Evolutionary conservation across 2,113 vertebrate species (phyloP).

Genomic region (Nannobrachium achirus): DNA sequence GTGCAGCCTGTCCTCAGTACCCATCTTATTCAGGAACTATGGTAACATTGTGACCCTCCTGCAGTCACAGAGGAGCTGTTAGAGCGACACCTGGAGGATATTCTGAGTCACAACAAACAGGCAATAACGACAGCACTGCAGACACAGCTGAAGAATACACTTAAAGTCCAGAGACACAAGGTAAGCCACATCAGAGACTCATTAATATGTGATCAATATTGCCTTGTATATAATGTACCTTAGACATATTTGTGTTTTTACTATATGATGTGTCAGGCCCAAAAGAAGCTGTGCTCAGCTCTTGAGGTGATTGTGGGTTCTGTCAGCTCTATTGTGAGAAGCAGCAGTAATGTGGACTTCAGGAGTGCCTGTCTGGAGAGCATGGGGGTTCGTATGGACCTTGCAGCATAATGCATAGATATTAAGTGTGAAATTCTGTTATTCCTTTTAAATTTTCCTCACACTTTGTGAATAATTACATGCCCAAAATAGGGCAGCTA

Average conservation of each 20-base stretch:
- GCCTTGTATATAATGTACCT: neutral
- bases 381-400: constrained; percentile 72
- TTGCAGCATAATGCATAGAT: too few species aligned
- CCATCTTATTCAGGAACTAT: neutral
- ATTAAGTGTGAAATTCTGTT: too few species aligned
- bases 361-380: constrained; percentile 70
- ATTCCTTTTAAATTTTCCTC: too few species aligned
- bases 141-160: constrained; percentile 59
- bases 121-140: constrained; percentile 61
- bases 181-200: constrained; percentile 38
- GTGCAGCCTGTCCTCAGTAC: neutral
- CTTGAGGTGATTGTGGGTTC: constrained; percentile 71
- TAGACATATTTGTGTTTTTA: constrained; percentile 4
- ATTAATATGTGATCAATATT: neutral
- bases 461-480: too few species aligned
- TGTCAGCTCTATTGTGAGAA: constrained; percentile 69
- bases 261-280: constrained; percentile 54
- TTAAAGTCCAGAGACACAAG: constrained; percentile 61
- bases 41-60: neutral
- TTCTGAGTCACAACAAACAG: constrained; percentile 74
- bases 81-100: constrained; percentile 74
- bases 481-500: too few species aligned
- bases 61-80: constrained; percentile 71
- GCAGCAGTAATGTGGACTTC: constrained; percentile 76
- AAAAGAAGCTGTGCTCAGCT: constrained; percentile 64